Base-by-base conservation (phyloP, 1,140 invertebrate genomes). In the Glossosoma conforme region DNA sequence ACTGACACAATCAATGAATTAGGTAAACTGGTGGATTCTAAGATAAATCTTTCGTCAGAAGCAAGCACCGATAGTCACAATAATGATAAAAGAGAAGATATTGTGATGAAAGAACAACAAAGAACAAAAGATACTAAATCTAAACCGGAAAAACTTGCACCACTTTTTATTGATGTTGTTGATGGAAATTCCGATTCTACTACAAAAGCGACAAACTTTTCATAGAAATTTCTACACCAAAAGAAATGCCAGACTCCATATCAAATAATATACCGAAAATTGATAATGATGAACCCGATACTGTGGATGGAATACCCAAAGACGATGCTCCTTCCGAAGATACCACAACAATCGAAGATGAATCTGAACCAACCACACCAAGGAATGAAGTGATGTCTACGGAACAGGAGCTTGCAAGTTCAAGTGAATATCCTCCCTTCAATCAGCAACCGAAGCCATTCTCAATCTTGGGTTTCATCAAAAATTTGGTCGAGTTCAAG, bases 401-500 rank as follows among this genome's bases (percentile, higher is more conserved):
- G 3, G 10, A 30, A 3, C 33, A 19, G 2, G 21, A 19, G 3
- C 9, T 3, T 18, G 19, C 19, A 8, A 19, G 21, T 18, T 9
- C n/a, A 8, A n/a, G 37, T 3, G 35, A 18, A 20, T 37, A 32
- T 24, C 40, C 41, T 40, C 56, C 51, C 49, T 51, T 58, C 32
- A 60, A 62, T 21, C 6, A 24, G 20, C 20, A 25, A 30, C 41
- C 42, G 10, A 46, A 50, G 35, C 41, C 53, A 10, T 54, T 47
- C 33, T 63, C 71, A 24, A 64, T 75, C 35, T 66, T 73, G 19
- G 62, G 64, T 14, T 74, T 75, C 36, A 30, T 75, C 9, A 72
- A 68, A 55, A 63, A 66, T 25, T 44, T 75, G 4, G 60, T 75
- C 44, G 72, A 74, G 45, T 73, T 75, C 44, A 75, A 75, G 57